A percentile compares a stretch with the other conserved stretches of the same genome.
Evolutionary conservation across 53 echinoderm and acorn worm genomes (phyloP).

Genomic region (Temnopleurus reevesii): DNA sequence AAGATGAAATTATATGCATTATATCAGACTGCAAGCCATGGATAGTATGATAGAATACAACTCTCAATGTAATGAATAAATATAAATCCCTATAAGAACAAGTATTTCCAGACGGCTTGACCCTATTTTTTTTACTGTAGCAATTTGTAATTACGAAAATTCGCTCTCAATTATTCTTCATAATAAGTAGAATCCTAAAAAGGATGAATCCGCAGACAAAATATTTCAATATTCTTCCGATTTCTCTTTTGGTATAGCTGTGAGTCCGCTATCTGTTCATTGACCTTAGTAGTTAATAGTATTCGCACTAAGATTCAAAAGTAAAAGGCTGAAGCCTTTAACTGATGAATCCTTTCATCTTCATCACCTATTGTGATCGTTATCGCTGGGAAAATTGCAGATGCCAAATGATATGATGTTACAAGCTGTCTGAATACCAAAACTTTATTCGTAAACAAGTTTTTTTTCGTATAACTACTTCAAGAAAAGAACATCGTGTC

Average conservation of each 20-base stretch:
- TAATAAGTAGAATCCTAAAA: not conserved
- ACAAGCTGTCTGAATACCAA: not conserved
- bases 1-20: too few species aligned
- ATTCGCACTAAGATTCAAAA: not conserved
- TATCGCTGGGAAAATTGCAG: not conserved
- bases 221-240: constrained; percentile 19
- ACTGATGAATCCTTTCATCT: constrained; percentile 25
- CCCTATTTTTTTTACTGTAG: not conserved
- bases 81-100: not conserved
- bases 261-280: not conserved
- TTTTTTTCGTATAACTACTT: not conserved
- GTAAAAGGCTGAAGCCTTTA: not conserved
- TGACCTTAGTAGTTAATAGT: not conserved
- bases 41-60: not conserved
- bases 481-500: not conserved
- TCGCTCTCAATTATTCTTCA: not conserved
- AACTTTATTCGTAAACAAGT: constrained; percentile 15
- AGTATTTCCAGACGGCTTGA: not conserved
- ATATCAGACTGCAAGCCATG: too few species aligned
- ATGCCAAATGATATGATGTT: not conserved
- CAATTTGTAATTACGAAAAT: not conserved
- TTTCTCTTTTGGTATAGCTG: not conserved
- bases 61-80: not conserved
- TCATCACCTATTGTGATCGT: not conserved
- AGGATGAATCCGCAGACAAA: not conserved